These are phyloP conservation scores for Caenorhabditis sp. DNA, from an alignment of 2,888 invertebrate species.

Conservation along the genomic window DNA sequence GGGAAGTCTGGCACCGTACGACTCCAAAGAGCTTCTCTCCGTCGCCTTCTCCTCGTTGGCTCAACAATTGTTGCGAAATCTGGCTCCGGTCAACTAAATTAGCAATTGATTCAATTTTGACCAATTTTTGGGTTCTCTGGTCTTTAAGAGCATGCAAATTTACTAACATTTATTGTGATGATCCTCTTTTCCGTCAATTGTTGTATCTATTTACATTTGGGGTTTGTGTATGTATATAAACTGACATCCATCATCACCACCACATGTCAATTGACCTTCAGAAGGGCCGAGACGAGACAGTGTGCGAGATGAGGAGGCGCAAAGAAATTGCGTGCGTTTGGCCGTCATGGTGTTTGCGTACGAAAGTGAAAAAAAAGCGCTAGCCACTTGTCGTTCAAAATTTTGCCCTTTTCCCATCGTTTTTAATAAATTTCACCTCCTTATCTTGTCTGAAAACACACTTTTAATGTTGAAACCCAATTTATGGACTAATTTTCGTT, in stretches of 20 bases:
- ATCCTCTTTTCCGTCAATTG: too few species aligned
- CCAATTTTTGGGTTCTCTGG: slow-evolving; percentile 3
- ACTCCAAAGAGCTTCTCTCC: slow-evolving; percentile 29
- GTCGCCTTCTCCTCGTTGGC: slow-evolving; percentile 45
- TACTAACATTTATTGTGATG: slow-evolving; percentile 31
- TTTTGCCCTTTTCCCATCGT: not conserved
- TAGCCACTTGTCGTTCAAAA: slow-evolving; percentile 27
- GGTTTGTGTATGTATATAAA: too few species aligned
- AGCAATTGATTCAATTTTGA: slow-evolving; percentile 7
- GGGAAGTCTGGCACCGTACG: slow-evolving; percentile 38
- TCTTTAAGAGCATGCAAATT: slow-evolving; percentile 1
- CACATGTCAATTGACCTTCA: not conserved
- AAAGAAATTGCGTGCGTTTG: slow-evolving; percentile 8
- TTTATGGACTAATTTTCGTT: slow-evolving; percentile 6
- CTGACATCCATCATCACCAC: not conserved
- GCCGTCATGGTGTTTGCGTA: slow-evolving; percentile 28
- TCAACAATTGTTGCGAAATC: slow-evolving; percentile 42
- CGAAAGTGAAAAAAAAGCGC: slow-evolving; percentile 29
- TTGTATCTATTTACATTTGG: not conserved
- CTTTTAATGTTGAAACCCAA: too few species aligned
- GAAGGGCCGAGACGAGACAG: not conserved
- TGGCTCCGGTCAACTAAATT: slow-evolving; percentile 45
- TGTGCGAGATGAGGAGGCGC: slow-evolving; percentile 6
- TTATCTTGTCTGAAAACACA: too few species aligned
- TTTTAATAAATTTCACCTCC: not conserved